Conservation (phyloP, 2,113 vertebrate genomes). For the Lycocorax pyrrhopterus region DNA sequence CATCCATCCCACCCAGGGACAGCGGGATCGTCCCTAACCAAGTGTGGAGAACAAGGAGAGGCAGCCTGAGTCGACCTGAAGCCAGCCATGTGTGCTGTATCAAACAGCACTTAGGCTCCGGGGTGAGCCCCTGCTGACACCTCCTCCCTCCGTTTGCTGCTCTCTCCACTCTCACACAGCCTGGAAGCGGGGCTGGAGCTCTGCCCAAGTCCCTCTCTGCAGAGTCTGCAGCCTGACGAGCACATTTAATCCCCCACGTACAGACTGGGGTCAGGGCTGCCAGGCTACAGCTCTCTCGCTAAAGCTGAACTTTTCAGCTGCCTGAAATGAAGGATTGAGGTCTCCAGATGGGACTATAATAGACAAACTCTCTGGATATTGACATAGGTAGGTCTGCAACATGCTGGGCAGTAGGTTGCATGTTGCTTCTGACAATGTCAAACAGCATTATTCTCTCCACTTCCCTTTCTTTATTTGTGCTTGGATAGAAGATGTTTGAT, state of each 20-base stretch:
- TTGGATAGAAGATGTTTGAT: not conserved
- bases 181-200: not conserved
- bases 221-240: not conserved
- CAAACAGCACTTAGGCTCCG: not conserved
- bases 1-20: not conserved
- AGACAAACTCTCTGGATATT: not conserved
- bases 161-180: not conserved
- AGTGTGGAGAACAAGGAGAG: not conserved
- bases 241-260: rapidly evolving
- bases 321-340: not conserved
- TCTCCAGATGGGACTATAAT: not conserved
- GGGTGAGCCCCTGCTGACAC: not conserved
- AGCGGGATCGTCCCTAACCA: not conserved
- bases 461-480: not conserved
- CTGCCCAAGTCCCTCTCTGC: not conserved
- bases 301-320: not conserved
- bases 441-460: not conserved
- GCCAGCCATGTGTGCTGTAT: not conserved
- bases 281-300: not conserved
- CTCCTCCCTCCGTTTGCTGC: not conserved
- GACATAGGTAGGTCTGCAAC: not conserved
- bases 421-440: not conserved
- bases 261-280: not conserved
- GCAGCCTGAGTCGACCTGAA: not conserved
- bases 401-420: not conserved